phyloP scores from a whole-genome alignment of 1,140 invertebrate species.

The Drosophila suzukii region DNA sequence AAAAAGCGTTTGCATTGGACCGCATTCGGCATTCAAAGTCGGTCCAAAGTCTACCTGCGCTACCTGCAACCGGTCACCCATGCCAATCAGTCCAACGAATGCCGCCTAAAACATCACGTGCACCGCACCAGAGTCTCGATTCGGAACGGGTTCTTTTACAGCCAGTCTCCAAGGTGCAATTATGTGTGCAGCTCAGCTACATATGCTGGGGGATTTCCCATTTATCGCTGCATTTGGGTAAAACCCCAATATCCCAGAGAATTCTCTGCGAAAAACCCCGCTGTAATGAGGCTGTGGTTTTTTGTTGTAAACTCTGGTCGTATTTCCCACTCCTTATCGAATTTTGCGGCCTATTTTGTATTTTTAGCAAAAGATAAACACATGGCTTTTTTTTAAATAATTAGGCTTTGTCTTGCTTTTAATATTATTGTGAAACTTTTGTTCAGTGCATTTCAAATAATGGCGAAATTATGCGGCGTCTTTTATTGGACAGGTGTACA shows the following conservation, averaged over 20 bases:
- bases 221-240: slow-evolving; percentile 8
- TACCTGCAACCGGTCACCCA: slow-evolving; percentile 40
- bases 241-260: slow-evolving; percentile 10
- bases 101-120: slow-evolving; percentile 31
- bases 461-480: slow-evolving; percentile 23
- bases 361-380: not conserved
- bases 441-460: not conserved
- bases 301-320: slow-evolving; percentile 4
- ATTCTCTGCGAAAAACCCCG: slow-evolving; percentile 32
- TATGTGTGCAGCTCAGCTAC: slow-evolving; percentile 9
- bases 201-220: slow-evolving; percentile 34
- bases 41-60: slow-evolving; percentile 58
- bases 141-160: slow-evolving; percentile 4
- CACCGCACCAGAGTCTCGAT: not conserved
- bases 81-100: not conserved
- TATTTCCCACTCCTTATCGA: slow-evolving; percentile 10
- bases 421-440: slow-evolving; percentile 19
- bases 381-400: too few species aligned
- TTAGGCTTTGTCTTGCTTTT: not conserved
- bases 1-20: slow-evolving; percentile 52
- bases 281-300: not conserved
- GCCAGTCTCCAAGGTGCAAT: slow-evolving; percentile 1
- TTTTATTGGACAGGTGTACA: not conserved
- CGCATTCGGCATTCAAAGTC: slow-evolving; percentile 39
- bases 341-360: not conserved